Conservation (phyloP, 1,140 invertebrate species). For the Chymomyza costata region DNA sequence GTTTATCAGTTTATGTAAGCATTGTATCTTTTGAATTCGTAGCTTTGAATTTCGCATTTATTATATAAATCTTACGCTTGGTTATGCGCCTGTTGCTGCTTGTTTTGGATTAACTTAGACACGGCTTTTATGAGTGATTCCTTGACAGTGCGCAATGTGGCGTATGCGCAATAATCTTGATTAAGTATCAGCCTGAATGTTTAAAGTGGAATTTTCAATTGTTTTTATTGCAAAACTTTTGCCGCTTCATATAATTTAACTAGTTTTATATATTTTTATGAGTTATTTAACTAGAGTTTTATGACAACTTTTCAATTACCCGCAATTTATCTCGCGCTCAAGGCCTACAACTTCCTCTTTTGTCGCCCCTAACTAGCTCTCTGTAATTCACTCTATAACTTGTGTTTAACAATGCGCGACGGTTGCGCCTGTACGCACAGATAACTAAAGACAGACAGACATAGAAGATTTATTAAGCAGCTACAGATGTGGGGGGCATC, state of each 20-base stretch:
- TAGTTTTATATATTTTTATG: constrained; percentile 19
- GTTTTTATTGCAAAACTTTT: constrained; percentile 11
- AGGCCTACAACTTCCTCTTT: constrained; percentile 4
- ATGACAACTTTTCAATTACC: constrained; percentile 33
- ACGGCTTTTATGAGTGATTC: neutral
- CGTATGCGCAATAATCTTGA: constrained; percentile 54
- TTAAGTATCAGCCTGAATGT: constrained; percentile 38
- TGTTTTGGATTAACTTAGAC: neutral
- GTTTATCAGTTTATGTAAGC: no score
- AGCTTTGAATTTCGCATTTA: no score
- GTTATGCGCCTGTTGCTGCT: neutral
- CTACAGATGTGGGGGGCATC: no score
- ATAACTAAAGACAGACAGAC: no score
- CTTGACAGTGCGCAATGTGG: constrained; percentile 28
- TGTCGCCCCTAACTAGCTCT: constrained; percentile 11
- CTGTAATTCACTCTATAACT: no score
- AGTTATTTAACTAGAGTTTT: constrained; percentile 25
- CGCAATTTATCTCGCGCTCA: constrained; percentile 14
- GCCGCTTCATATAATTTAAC: constrained; percentile 37
- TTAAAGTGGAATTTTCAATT: constrained; percentile 34
- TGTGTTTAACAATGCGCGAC: no score
- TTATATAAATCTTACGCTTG: neutral
- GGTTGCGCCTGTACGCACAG: no score
- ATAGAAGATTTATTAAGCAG: no score
- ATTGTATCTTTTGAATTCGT: no score